Percentiles rank a stretch among this genome's conserved stretches.
phyloP scores from a whole-genome alignment of 2,888 invertebrate species.

The Drosophila planitibia region DNA sequence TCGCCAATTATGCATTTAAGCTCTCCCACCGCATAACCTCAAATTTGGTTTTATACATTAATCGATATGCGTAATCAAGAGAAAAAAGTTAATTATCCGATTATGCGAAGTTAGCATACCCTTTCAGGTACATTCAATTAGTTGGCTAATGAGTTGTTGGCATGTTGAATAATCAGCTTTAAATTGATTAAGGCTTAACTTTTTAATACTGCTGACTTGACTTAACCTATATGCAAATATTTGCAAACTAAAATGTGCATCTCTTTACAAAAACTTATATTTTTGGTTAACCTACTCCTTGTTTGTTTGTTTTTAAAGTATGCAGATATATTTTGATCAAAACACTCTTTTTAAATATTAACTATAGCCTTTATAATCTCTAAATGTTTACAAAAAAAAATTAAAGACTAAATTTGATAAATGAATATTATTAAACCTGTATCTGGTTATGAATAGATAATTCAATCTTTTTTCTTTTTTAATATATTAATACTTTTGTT shows the following conservation, averaged over 20 bases:
- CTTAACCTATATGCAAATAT: neutral
- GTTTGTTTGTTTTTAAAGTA: neutral
- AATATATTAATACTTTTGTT: neutral
- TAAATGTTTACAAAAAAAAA: neutral
- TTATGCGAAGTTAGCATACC: constrained; percentile 19
- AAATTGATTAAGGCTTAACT: neutral
- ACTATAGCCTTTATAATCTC: neutral
- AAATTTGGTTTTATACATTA: constrained; percentile 26
- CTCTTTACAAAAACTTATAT: neutral
- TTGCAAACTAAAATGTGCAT: neutral
- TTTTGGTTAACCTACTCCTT: neutral
- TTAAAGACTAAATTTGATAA: neutral
- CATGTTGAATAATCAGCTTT: constrained; percentile 1
- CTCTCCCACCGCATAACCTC: constrained; percentile 1
- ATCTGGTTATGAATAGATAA: neutral
- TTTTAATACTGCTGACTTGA: neutral
- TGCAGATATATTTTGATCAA: neutral
- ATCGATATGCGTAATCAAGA: constrained; percentile 61
- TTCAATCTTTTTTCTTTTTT: neutral
- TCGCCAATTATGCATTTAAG: constrained; percentile 78
- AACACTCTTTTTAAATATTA: neutral
- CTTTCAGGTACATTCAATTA: constrained; percentile 1
- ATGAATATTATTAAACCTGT: neutral
- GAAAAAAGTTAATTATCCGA: constrained; percentile 10
- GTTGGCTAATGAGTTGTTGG: neutral